A percentile compares a stretch with the other conserved stretches of the same genome.
These are phyloP conservation scores for Zonotrichia albicollis DNA, from an alignment of 2,797 vertebrate species.

Conservation along the genomic window DNA sequence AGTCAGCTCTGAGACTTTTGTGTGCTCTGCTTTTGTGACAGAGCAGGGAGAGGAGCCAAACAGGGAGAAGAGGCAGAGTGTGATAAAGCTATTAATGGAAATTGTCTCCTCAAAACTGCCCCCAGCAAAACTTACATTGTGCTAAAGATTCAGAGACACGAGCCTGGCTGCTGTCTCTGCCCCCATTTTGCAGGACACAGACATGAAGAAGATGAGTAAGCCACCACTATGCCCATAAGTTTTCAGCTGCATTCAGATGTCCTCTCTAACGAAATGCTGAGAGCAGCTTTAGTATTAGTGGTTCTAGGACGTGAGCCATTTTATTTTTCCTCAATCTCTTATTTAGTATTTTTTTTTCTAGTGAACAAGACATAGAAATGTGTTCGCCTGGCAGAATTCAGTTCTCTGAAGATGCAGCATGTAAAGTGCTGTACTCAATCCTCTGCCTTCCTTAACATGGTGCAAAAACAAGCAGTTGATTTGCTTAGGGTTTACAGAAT, in stretches of 20 bases:
- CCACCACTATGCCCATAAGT: not conserved
- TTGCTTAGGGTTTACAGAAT: not conserved
- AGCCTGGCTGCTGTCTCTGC: not conserved
- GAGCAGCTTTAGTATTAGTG: not conserved
- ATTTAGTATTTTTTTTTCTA: not conserved
- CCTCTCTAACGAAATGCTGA: not conserved
- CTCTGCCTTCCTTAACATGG: not conserved
- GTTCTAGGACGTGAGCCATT: not conserved
- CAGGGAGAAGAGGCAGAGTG: not conserved
- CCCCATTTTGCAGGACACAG: not conserved
- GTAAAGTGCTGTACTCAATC: not conserved
- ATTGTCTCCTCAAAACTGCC: not conserved
- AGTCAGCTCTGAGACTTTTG: rapidly evolving
- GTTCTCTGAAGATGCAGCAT: not conserved
- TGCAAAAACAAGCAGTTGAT: not conserved
- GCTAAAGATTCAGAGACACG: not conserved
- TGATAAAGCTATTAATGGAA: not conserved
- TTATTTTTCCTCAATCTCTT: not conserved
- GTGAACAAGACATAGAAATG: not conserved
- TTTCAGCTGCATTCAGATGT: not conserved
- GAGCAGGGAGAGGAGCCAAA: not conserved
- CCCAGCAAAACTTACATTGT: not conserved
- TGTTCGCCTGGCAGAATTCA: not conserved
- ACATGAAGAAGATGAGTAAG: not conserved
- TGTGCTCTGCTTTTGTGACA: not conserved